Conservation (phyloP, 1,140 invertebrate species). For the Rhynchophorus ferrugineus region DNA sequence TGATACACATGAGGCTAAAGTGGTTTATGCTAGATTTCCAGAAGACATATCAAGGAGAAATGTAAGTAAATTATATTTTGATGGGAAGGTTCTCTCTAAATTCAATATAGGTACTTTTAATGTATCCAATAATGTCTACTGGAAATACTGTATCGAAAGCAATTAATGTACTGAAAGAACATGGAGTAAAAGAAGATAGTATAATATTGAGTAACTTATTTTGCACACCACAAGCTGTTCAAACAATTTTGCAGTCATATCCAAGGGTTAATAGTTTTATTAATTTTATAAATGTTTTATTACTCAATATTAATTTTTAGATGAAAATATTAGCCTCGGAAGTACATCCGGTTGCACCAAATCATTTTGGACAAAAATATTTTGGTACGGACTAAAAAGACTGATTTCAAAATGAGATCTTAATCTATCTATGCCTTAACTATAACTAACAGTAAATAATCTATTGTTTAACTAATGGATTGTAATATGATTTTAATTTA, state of each 20-base stretch:
- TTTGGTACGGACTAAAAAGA: constrained; percentile 96
- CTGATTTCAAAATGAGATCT: no score
- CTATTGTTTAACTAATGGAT: no score
- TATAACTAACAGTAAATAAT: no score
- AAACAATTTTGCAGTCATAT: constrained; percentile 78
- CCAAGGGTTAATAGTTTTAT: constrained; percentile 52
- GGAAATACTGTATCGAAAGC: constrained; percentile 94
- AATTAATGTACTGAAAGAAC: constrained; percentile 86
- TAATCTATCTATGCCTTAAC: no score
- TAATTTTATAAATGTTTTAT: background rate
- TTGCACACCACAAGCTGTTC: constrained; percentile 86
- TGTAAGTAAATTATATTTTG: constrained; percentile 32
- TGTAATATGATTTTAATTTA: no score
- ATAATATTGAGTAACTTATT: constrained; percentile 95
- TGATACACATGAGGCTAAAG: constrained; percentile 91
- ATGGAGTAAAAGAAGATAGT: constrained; percentile 86
- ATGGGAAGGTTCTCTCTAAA: no score
- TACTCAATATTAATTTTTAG: constrained; percentile 44
- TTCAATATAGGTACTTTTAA: constrained; percentile 64
- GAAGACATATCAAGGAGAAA: constrained; percentile 86
- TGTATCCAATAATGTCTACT: constrained; percentile 98
- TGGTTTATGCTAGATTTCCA: constrained; percentile 97
- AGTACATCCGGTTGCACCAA: constrained; percentile 89
- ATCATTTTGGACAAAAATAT: constrained; percentile 97
- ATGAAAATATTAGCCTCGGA: constrained; percentile 95